A percentile compares a stretch with the other conserved stretches of the same genome.
These are phyloP conservation scores for Mustelus asterias DNA, from an alignment of 2,113 vertebrate genomes.

Conservation along the genomic window DNA sequence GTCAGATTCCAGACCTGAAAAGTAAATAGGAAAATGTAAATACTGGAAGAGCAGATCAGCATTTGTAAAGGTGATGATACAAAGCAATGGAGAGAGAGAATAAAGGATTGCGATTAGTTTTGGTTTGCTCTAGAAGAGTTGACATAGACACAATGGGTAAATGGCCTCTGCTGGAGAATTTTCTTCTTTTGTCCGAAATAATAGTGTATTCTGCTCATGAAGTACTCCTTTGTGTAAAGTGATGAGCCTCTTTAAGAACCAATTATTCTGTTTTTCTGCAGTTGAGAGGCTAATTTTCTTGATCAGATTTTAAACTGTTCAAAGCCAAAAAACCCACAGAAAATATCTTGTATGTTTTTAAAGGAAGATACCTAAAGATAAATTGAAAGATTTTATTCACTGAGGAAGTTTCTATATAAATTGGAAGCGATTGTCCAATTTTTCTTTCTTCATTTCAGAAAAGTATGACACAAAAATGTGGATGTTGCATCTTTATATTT, in stretches of 20 bases:
- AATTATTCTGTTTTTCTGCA: background rate
- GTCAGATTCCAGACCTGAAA: no score
- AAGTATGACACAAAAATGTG: background rate
- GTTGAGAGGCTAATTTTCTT: background rate
- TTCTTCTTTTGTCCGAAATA: background rate
- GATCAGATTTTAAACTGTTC: background rate
- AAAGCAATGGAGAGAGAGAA: background rate
- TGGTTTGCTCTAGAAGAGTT: background rate
- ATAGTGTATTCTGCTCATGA: background rate
- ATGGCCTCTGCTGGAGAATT: background rate
- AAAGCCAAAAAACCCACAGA: background rate
- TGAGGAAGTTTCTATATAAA: background rate
- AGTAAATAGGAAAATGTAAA: no score
- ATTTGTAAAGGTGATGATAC: background rate
- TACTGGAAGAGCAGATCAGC: background rate
- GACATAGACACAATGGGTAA: background rate
- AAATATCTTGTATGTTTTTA: background rate
- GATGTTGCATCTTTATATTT: background rate
- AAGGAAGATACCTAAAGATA: background rate
- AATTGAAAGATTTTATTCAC: background rate
- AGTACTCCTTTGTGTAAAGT: background rate
- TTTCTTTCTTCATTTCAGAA: background rate
- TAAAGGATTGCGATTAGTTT: background rate
- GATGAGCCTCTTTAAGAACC: background rate
- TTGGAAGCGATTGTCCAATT: background rate